A percentile compares a stretch with the other conserved stretches of the same genome.
Conservation (phyloP, 2,888 invertebrate species). For the Sinhomidia bicolor region DNA sequence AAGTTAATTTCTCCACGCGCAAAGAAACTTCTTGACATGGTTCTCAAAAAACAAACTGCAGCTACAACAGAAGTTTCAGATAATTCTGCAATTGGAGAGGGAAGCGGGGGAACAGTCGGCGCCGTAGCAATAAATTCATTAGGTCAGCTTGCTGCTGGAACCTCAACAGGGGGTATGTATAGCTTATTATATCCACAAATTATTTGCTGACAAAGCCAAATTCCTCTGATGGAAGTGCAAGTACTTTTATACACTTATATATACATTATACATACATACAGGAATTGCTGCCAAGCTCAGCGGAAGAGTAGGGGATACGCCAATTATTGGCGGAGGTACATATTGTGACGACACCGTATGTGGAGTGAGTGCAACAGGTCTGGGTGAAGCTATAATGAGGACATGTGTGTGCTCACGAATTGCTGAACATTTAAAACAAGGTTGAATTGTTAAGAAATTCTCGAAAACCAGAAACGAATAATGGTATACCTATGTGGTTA, state of each 20-base stretch:
- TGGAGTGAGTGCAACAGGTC: constrained; percentile 91
- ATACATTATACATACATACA: too few species aligned
- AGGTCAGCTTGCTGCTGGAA: constrained; percentile 90
- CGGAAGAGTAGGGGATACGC: constrained; percentile 87
- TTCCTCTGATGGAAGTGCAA: too few species aligned
- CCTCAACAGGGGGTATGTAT: constrained; percentile 93
- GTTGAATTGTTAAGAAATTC: constrained; percentile 78
- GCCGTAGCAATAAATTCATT: constrained; percentile 89
- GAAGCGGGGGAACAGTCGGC: constrained; percentile 91
- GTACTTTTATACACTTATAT: too few species aligned
- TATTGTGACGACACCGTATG: constrained; percentile 82
- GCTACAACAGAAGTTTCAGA: constrained; percentile 67
- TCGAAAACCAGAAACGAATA: not conserved
- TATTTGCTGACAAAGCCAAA: too few species aligned
- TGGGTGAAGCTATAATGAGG: constrained; percentile 91
- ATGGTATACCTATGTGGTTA: not conserved
- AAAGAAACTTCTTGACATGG: constrained; percentile 20
- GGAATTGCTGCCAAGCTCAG: constrained; percentile 67
- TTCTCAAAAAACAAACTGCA: constrained; percentile 35
- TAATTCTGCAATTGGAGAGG: not conserved
- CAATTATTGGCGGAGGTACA: constrained; percentile 81
- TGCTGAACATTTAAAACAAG: constrained; percentile 85
- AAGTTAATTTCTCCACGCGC: constrained; percentile 86
- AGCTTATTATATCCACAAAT: too few species aligned
- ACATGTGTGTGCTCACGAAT: constrained; percentile 89